A percentile compares a stretch with the other conserved stretches of the same genome.
Evolutionary conservation across 1,140 invertebrate genomes (phyloP).

Genomic region (Drosophila paulistorum): DNA sequence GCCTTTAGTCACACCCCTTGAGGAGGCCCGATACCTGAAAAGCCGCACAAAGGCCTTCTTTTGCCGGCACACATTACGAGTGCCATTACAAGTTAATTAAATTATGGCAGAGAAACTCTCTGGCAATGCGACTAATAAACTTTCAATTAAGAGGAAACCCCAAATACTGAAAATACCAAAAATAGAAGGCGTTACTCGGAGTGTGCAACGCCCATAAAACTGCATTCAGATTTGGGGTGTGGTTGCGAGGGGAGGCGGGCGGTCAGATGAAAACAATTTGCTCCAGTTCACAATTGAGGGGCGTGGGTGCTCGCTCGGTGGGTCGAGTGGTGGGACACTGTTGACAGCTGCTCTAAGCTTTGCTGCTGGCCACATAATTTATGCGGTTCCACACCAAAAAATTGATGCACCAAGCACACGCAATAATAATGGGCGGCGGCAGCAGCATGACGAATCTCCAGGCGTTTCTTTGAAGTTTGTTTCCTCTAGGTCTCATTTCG

Average conservation of each 20-base stretch:
- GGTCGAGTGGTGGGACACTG: conserved; percentile 34
- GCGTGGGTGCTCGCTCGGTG: background rate
- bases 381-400: conserved; percentile 58
- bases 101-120: conserved; percentile 43
- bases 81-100: conserved; percentile 68
- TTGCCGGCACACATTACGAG: background rate
- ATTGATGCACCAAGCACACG: conserved; percentile 20
- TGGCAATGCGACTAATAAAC: conserved; percentile 63
- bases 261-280: conserved; percentile 65
- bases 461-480: conserved; percentile 13
- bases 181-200: conserved; percentile 41
- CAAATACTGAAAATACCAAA: conserved; percentile 46
- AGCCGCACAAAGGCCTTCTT: background rate
- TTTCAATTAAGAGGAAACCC: conserved; percentile 68
- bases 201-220: conserved; percentile 53
- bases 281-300: conserved; percentile 66
- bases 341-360: conserved; percentile 66
- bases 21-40: conserved; percentile 33
- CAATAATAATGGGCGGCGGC: conserved; percentile 21
- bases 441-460: conserved; percentile 34
- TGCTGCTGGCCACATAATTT: conserved; percentile 63
- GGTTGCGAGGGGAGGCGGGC: conserved; percentile 12
- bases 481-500: background rate
- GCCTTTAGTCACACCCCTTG: conserved; percentile 28
- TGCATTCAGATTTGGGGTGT: conserved; percentile 37